Evolutionary conservation across 30 jellyfish, hydroid and myxozoan genomes (phyloP).

Genomic region (Aurelia sp.): DNA sequence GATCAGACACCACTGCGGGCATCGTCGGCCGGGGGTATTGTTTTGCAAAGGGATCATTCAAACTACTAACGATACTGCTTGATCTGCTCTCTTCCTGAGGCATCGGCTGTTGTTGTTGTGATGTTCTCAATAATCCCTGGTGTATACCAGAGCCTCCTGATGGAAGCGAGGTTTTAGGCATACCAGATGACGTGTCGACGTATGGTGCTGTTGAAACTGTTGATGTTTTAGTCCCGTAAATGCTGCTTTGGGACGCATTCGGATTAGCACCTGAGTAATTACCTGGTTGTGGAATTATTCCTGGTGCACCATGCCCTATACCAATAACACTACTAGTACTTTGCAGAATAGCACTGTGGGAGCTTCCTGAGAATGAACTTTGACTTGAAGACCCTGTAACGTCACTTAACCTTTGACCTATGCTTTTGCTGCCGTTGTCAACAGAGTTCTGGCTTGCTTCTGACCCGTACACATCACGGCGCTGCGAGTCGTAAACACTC

Average conservation of each 20-base stretch:
- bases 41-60: constrained; percentile 47
- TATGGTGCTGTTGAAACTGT: constrained; percentile 22
- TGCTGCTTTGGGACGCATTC: no score
- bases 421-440: constrained; percentile 5
- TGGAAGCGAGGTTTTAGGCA: constrained; percentile 4
- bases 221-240: background rate
- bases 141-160: background rate
- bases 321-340: constrained; percentile 40
- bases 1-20: constrained; percentile 36
- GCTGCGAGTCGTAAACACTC: constrained; percentile 17
- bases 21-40: constrained; percentile 55
- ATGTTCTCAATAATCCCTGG: constrained; percentile 38
- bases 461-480: background rate
- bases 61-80: constrained; percentile 18
- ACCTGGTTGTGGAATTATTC: background rate
- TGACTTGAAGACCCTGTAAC: constrained; percentile 2
- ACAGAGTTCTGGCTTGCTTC: background rate
- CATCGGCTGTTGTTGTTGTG: constrained; percentile 1
- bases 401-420: constrained; percentile 35
- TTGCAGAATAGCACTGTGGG: constrained; percentile 44
- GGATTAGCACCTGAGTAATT: no score
- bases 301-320: constrained; percentile 40
- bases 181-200: constrained; percentile 3
- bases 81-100: no score
- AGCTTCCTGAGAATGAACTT: constrained; percentile 12